Percentiles rank a stretch among this genome's conserved stretches.
phyloP scores from a whole-genome alignment of 1,140 invertebrate species.

The Druon quercuslanigerum region DNA sequence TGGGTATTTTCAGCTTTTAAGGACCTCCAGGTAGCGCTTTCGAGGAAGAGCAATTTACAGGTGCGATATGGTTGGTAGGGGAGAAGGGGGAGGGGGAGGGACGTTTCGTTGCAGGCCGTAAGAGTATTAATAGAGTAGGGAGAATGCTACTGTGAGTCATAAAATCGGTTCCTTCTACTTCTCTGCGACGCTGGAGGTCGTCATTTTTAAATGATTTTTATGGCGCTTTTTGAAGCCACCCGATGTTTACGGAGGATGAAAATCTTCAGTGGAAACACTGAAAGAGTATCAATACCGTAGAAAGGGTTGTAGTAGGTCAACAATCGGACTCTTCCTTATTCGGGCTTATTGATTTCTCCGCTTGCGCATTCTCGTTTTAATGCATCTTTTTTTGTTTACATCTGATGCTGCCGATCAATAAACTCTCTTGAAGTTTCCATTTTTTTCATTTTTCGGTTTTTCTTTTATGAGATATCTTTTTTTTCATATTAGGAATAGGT shows the following conservation, averaged over 20 bases:
- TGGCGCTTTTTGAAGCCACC: not conserved
- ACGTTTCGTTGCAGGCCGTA: not conserved
- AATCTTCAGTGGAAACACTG: conserved; percentile 37
- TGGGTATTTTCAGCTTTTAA: conserved; percentile 31
- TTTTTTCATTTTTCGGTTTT: too few relatives aligned
- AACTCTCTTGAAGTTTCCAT: not conserved
- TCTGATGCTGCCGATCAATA: not conserved
- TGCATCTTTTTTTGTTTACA: conserved; percentile 9
- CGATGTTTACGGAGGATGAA: conserved; percentile 39
- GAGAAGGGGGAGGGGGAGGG: conserved; percentile 38
- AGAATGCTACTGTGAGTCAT: conserved; percentile 59
- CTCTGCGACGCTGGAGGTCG: conserved; percentile 53
- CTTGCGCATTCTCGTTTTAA: not conserved
- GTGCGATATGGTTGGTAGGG: conserved; percentile 43
- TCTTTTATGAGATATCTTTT: not conserved
- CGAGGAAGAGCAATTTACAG: conserved; percentile 49
- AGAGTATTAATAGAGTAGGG: conserved; percentile 56
- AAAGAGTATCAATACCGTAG: conserved; percentile 29
- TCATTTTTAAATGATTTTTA: conserved; percentile 32
- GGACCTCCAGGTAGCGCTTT: conserved; percentile 15
- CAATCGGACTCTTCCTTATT: conserved; percentile 31
- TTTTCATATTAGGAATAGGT: not conserved
- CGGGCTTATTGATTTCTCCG: conserved; percentile 3
- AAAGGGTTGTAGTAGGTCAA: conserved; percentile 44
- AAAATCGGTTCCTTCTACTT: conserved; percentile 54